Conservation (phyloP, 2,888 invertebrate species). For the Drosophila recens region DNA sequence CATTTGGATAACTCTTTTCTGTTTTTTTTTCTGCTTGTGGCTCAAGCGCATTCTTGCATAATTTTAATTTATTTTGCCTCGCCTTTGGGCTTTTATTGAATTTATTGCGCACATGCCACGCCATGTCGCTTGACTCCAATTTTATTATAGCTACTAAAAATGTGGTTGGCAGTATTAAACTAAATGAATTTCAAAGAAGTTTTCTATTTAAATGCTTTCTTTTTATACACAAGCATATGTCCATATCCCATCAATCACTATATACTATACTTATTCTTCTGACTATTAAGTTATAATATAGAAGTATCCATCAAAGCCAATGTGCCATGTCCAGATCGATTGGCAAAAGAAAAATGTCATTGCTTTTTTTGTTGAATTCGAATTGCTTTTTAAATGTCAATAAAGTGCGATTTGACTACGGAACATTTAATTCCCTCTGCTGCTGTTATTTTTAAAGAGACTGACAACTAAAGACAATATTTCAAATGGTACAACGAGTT, state of each 20-base stretch:
- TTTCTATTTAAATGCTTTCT: neutral
- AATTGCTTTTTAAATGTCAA: slow-evolving; percentile 1
- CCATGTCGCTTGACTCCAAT: slow-evolving; percentile 22
- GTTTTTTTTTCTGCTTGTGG: slow-evolving; percentile 21
- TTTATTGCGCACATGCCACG: slow-evolving; percentile 32
- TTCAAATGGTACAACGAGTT: neutral
- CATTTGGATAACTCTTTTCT: slow-evolving; percentile 10
- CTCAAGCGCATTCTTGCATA: slow-evolving; percentile 60
- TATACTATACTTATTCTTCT: neutral
- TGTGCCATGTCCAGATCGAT: slow-evolving; percentile 1
- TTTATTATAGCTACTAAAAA: slow-evolving; percentile 25
- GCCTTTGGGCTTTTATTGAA: slow-evolving; percentile 55
- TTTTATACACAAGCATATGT: neutral
- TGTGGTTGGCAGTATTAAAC: neutral
- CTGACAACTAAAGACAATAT: neutral
- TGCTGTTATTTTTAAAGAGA: neutral
- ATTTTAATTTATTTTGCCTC: slow-evolving; percentile 71
- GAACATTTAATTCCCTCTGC: neutral
- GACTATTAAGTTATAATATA: neutral
- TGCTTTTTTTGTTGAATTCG: slow-evolving; percentile 1
- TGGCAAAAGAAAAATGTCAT: slow-evolving; percentile 7
- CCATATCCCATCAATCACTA: slow-evolving; percentile 3
- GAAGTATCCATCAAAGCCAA: slow-evolving; percentile 12
- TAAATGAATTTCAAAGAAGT: neutral
- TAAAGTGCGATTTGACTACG: neutral